Conservation (phyloP, 1,140 invertebrate genomes). For the Drosophila equinoxialis region DNA sequence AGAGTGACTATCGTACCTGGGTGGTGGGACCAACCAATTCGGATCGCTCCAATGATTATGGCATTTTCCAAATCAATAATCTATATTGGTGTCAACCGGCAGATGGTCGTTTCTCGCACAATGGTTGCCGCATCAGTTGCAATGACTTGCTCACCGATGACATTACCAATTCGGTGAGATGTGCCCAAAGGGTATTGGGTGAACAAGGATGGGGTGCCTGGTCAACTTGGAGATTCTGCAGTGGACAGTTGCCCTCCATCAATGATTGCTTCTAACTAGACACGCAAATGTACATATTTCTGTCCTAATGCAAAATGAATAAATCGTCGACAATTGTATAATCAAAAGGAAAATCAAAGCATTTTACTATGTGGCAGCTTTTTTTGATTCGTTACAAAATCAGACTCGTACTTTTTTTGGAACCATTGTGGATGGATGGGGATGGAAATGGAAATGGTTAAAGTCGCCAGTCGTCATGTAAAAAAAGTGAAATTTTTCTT, state of each 20-base stretch:
- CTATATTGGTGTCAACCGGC: conserved; percentile 64
- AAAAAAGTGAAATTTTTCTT: conserved; percentile 74
- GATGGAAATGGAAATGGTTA: too few relatives aligned
- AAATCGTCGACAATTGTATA: conserved; percentile 39
- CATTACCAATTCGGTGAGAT: conserved; percentile 46
- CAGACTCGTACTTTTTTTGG: conserved; percentile 21
- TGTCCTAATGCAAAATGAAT: not conserved
- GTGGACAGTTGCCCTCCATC: conserved; percentile 55
- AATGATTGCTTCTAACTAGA: conserved; percentile 55
- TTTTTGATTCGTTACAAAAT: conserved; percentile 57
- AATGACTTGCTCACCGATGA: conserved; percentile 39
- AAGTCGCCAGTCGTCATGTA: not conserved
- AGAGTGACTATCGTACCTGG: conserved; percentile 52
- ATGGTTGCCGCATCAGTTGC: conserved; percentile 49
- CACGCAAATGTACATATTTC: not conserved
- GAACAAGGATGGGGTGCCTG: conserved; percentile 63
- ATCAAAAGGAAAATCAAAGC: conserved; percentile 8
- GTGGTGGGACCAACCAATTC: conserved; percentile 49
- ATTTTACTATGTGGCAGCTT: conserved; percentile 15
- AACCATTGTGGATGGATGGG: too few relatives aligned
- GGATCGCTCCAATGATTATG: conserved; percentile 63
- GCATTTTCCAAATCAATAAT: conserved; percentile 73
- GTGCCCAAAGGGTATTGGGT: conserved; percentile 50
- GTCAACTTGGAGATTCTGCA: conserved; percentile 63
- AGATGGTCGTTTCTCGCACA: conserved; percentile 37